Evolutionary conservation across 53 echinoderm and acorn worm species (phyloP), one percentile per base, ranked within the genome.

Genomic region (Mesocentrotus franciscanus): DNA sequence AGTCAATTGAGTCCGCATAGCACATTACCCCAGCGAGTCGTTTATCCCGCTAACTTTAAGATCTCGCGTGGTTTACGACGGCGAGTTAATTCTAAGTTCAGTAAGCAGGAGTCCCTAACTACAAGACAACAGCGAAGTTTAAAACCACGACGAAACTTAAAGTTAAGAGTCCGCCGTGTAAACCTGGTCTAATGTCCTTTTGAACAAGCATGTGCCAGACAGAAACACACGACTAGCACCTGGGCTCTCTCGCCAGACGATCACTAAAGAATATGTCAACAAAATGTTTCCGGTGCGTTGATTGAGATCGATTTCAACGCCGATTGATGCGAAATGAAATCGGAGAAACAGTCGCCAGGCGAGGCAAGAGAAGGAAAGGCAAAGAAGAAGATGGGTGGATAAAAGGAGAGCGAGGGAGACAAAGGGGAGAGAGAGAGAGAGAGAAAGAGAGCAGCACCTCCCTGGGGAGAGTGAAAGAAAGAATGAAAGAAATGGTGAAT

Each of bases 231-330:
- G 76, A 10, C 76, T 76, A 76, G 33, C 76, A 76, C 76, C 76
- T 76, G 76, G 76, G 33, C 30, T 76, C 76, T 33, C 32, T 76
- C 76, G 15, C 76, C 76, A 76, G 76, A 76, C 76, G 27, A 76
- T 76, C 30, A 76, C 76, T 76, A 32, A 76, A 76, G 76, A 76
- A 76, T 76, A 76, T 76, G 76, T 76, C 76, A 76, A 76, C 76
- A 76, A 33, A 76, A 76, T 76, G 76, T 76, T 76, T 76, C 76
- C 76, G 76, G 76, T 76, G 76, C 76, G 76, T 76, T 76, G 76
- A 76, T 76, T 76, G 76, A 76, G 76, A 76, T 76, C 76, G 76
- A 76, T 76, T 76, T 76, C 76, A 76, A 12, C 76, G 76, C 76
- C 76, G 76, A 76, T 76, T 76, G 76, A 76, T 33, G 76, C 33